phyloP scores from a whole-genome alignment of 2,888 invertebrate genomes.

The Marronus borbonicus region DNA sequence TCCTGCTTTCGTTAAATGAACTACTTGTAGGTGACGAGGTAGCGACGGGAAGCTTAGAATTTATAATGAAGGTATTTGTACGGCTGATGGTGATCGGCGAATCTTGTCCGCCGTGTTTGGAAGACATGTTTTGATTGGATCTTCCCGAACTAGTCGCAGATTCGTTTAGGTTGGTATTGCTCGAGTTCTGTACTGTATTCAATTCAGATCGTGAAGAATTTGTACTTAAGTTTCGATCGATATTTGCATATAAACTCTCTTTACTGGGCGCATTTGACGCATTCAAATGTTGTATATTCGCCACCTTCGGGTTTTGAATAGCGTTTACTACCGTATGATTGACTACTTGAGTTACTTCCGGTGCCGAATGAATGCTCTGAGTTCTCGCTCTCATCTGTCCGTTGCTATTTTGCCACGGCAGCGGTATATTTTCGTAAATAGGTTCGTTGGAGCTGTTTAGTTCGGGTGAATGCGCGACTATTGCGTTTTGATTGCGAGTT shows the following conservation, averaged over 20 bases:
- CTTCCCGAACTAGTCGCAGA: constrained; percentile 56
- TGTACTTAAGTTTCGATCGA: constrained; percentile 56
- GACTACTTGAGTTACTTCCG: constrained; percentile 72
- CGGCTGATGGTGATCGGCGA: constrained; percentile 57
- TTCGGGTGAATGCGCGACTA: constrained; percentile 65
- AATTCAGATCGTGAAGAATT: constrained; percentile 50
- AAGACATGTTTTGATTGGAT: constrained; percentile 56
- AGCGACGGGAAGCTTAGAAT: constrained; percentile 55
- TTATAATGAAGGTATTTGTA: constrained; percentile 62
- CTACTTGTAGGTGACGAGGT: constrained; percentile 52
- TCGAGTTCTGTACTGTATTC: constrained; percentile 44
- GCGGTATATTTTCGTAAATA: constrained; percentile 86
- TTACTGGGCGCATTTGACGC: constrained; percentile 58
- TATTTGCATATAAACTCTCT: constrained; percentile 68
- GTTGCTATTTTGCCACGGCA: constrained; percentile 75
- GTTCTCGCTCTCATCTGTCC: constrained; percentile 72
- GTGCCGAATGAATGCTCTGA: constrained; percentile 82
- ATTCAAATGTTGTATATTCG: constrained; percentile 60
- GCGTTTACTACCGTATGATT: constrained; percentile 65
- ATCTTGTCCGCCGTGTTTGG: constrained; percentile 35
- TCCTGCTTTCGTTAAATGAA: constrained; percentile 52
- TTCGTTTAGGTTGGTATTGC: constrained; percentile 55
- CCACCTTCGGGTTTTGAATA: constrained; percentile 55
- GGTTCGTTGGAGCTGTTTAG: constrained; percentile 77
- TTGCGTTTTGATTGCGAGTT: constrained; percentile 70